These are phyloP conservation scores for Mythimna albipuncta DNA, from an alignment of 2,888 invertebrate genomes.

Conservation along the genomic window DNA sequence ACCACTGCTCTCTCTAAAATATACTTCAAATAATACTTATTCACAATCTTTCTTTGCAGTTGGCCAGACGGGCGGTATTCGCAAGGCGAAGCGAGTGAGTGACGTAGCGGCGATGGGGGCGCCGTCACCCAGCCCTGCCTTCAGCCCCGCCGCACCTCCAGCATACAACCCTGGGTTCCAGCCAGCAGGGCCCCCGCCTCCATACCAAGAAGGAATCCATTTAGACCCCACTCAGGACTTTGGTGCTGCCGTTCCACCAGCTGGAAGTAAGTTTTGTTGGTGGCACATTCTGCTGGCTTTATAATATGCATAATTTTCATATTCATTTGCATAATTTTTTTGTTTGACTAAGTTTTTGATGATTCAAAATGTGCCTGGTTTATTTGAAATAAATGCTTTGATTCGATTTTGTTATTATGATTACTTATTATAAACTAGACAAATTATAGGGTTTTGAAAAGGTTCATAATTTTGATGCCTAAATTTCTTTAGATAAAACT, in stretches of 20 bases:
- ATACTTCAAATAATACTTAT: background rate
- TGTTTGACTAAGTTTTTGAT: no score
- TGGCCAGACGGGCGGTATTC: slow-evolving; percentile 80
- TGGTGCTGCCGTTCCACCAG: slow-evolving; percentile 67
- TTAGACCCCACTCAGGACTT: slow-evolving; percentile 81
- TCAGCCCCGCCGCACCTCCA: slow-evolving; percentile 71
- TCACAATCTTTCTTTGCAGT: slow-evolving; percentile 70
- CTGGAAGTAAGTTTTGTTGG: slow-evolving; percentile 72
- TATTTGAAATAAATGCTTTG: no score
- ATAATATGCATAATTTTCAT: no score
- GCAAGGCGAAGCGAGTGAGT: slow-evolving; percentile 92
- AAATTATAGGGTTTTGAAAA: background rate
- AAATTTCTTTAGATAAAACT: background rate
- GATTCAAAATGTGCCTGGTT: no score
- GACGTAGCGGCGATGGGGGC: slow-evolving; percentile 93
- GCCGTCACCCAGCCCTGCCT: slow-evolving; percentile 82
- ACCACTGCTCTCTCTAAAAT: no score
- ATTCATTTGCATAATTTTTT: no score
- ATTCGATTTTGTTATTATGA: background rate
- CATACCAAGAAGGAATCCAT: slow-evolving; percentile 84
- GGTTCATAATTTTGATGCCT: no score
- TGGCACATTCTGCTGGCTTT: no score
- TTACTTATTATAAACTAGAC: background rate
- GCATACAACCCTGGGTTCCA: slow-evolving; percentile 75
- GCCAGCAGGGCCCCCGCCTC: slow-evolving; percentile 77